These are phyloP conservation scores for Acanthiza pusilla DNA, from an alignment of 2,797 vertebrate species.

Conservation along the genomic window DNA sequence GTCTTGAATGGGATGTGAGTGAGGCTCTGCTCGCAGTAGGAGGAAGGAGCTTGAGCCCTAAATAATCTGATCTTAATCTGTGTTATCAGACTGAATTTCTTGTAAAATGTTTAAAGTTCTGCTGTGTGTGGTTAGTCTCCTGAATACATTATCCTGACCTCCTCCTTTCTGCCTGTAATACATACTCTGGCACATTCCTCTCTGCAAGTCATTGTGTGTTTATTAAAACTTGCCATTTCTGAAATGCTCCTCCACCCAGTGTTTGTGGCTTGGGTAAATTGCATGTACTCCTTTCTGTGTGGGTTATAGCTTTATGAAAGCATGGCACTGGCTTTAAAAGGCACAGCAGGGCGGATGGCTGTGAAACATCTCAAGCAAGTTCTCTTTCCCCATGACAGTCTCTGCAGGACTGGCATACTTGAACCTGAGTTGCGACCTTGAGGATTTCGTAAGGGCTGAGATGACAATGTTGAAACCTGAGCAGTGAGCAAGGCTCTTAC, in stretches of 20 bases:
- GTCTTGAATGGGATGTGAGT: neutral
- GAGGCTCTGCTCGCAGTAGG: neutral
- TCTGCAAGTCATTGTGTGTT: neutral
- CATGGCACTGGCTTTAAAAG: neutral
- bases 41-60: neutral
- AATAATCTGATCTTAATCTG: neutral
- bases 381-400: neutral
- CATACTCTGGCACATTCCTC: neutral
- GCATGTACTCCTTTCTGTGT: neutral
- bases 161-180: neutral
- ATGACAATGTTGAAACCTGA: conserved; percentile 39
- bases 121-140: neutral
- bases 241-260: conserved; percentile 15
- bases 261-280: conserved; percentile 10
- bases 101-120: neutral
- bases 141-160: neutral
- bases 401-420: neutral
- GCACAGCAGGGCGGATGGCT: neutral
- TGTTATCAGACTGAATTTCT: neutral
- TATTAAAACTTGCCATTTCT: conserved; percentile 16
- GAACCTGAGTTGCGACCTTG: conserved; percentile 3
- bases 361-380: neutral
- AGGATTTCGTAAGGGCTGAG: neutral
- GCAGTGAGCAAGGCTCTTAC: conserved; percentile 17
- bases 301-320: neutral